Base-by-base conservation (phyloP, 23 tunicate species). In the Halocynthia aurantium region DNA sequence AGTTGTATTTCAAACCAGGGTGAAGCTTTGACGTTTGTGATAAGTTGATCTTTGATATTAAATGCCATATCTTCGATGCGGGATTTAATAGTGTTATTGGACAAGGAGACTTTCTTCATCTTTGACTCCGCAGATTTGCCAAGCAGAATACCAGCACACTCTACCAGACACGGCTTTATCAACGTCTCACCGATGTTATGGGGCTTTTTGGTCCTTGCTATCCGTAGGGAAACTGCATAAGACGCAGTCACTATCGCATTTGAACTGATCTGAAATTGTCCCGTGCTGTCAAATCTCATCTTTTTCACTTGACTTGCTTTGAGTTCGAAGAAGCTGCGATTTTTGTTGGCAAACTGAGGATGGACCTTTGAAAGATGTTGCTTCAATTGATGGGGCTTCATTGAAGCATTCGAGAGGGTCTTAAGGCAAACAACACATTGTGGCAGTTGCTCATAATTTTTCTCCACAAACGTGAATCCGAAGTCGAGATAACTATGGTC, bases 1-100 rank as follows among this genome's bases (percentile, higher is more conserved):
- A 81, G 78, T 71, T 80, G 83, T 19, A 67, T 72, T 81, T 77
- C 84, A 71, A 81, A 81, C 69, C 76, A 73, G 55, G 84, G 84
- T 52, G 77, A 80, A 80, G 61, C 83, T 81, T 71, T 51, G 76
- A 77, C 55, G 13, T 81, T 81, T 81, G 67, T 70, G 7, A 81
- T 81, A 20, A 73, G 68, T 71, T 73, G 84, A 52, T 73, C 77
- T 73, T 73, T 80, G 80, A 80, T 80, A 64, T 80, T 80, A 64
- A 55, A 80, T 49, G 80, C 75, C 83, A 80, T 80, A 64, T 80
- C 83, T 12, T 15, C 75, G 22, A 67, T 67, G 21, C 72, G 72
- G 21, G 17, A 67, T 67, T 67, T 67, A 67, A 67, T 67, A 67
- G 80, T 73, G 69, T 81, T 56, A 72, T 81, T 81, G 55, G 84